Percentiles rank a stretch among this genome's conserved stretches.
These are phyloP conservation scores for Phoenicopterus ruber DNA, from an alignment of 2,113 vertebrate species.

Conservation along the genomic window DNA sequence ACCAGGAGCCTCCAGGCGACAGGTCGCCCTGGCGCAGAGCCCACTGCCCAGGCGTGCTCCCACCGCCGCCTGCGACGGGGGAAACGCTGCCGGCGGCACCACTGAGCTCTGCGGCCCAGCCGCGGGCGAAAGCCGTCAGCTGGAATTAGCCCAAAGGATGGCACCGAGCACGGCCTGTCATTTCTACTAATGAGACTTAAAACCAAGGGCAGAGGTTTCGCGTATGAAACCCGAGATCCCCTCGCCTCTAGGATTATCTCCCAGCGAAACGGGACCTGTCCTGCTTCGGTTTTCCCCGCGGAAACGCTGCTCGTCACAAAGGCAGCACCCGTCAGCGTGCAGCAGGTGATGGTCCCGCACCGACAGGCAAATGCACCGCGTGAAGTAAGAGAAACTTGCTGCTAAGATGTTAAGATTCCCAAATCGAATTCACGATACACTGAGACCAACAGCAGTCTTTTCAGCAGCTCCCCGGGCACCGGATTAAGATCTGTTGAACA, in stretches of 20 bases:
- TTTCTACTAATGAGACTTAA: background rate
- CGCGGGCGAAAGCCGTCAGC: background rate
- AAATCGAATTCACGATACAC: background rate
- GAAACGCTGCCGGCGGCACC: background rate
- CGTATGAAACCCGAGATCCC: background rate
- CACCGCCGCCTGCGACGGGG: background rate
- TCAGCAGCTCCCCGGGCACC: background rate
- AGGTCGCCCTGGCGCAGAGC: background rate
- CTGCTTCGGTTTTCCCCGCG: background rate
- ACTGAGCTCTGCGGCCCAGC: background rate
- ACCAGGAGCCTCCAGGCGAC: background rate
- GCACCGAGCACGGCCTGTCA: background rate
- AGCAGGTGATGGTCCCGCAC: background rate
- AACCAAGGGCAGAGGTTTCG: background rate
- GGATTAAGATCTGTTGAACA: background rate
- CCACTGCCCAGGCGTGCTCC: background rate
- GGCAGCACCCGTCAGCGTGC: background rate
- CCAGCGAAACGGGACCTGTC: background rate
- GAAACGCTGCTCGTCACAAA: background rate
- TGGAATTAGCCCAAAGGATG: background rate
- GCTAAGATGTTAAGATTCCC: background rate
- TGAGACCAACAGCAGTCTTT: background rate
- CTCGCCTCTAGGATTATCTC: background rate
- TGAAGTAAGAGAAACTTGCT: background rate
- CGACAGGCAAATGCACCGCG: fast-evolving